phyloP scores from a whole-genome alignment of 2,797 vertebrate genomes.

The Spea hammondii region DNA sequence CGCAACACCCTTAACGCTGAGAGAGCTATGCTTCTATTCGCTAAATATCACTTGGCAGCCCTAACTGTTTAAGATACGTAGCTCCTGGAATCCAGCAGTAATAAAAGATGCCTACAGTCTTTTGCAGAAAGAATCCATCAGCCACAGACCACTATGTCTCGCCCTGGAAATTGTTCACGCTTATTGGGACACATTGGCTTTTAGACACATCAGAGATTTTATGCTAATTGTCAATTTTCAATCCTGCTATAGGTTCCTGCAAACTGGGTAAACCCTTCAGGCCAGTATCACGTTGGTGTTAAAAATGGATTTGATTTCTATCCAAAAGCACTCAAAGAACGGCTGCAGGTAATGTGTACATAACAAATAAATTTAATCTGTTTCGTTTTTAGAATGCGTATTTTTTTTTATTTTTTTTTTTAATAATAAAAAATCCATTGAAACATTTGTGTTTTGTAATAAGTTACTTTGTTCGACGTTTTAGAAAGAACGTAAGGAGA shows the following conservation, averaged over 20 bases:
- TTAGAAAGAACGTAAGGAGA: constrained; percentile 97
- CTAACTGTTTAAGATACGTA: too few relatives aligned
- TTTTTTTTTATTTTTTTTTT: neutral
- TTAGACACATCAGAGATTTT: neutral
- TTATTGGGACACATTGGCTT: too few relatives aligned
- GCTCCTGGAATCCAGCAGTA: too few relatives aligned
- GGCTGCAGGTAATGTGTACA: constrained; percentile 82
- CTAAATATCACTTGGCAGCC: too few relatives aligned
- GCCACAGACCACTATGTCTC: too few relatives aligned
- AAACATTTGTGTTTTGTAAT: too few relatives aligned
- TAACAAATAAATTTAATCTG: neutral
- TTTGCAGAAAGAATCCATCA: too few relatives aligned
- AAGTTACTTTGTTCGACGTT: constrained; percentile 9
- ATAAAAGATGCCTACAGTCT: too few relatives aligned
- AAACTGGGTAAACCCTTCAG: constrained; percentile 90
- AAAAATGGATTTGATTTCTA: constrained; percentile 98
- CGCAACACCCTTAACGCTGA: too few relatives aligned
- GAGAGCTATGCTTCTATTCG: too few relatives aligned
- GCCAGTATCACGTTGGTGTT: constrained; percentile 91
- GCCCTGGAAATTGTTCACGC: too few relatives aligned
- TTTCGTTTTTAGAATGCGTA: neutral
- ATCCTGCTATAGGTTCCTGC: constrained; percentile 75
- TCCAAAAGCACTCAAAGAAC: constrained; percentile 95
- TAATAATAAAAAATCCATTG: too few relatives aligned
- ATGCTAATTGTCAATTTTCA: constrained; percentile 41